Evolutionary conservation across 92 coral and sea anemone species (phyloP), one percentile per base, ranked within the genome.

Genomic region (Galaxea fascicularis): DNA sequence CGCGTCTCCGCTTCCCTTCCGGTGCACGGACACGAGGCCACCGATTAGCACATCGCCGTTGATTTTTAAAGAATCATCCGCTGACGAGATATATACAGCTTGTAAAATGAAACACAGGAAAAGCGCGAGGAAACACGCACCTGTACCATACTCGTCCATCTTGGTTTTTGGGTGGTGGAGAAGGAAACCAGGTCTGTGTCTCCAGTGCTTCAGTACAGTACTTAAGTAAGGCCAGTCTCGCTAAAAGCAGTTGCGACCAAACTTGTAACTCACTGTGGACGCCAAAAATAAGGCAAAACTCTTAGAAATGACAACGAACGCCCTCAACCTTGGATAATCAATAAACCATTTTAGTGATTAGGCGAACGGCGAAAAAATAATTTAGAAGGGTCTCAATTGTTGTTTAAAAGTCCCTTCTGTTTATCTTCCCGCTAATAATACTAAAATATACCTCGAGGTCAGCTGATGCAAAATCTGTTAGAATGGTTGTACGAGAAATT

Each of bases 1-100:
- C 8, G 62, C 79, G 12, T 45, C 64, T 6, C 66, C 82, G 20
- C 45, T 82, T 70, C 45, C 78, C 18, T 71, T 82, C 22, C 59
- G 68, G 13, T 82, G 78, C 26, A 82, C 86, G 27, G 77, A 17
- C 4, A 83, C 87, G 12, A 83, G 65, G 47, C 80, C 87, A 22
- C 81, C 87, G 49, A 83, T 74, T 5, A 83, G 44, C 35, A 52
- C 59, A 25, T 74, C 87, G 20, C 87, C 81, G 8, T 79, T 18
- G 17, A 11, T 63, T 75, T 73, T 74, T n/a, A 83, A 45, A n/a
- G 73, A 74, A n/a, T 64, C 74, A 13, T 65, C 73, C 0, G 87
- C 87, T 3, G 65, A 59, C 26, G 54, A 64, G 22, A 39, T 52
- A 20, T 82, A n/a, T 45, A 46, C 46, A 54, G 56, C 46, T 27